Conservation (phyloP, 2,888 invertebrate species). For the Stramonita haemastoma region DNA sequence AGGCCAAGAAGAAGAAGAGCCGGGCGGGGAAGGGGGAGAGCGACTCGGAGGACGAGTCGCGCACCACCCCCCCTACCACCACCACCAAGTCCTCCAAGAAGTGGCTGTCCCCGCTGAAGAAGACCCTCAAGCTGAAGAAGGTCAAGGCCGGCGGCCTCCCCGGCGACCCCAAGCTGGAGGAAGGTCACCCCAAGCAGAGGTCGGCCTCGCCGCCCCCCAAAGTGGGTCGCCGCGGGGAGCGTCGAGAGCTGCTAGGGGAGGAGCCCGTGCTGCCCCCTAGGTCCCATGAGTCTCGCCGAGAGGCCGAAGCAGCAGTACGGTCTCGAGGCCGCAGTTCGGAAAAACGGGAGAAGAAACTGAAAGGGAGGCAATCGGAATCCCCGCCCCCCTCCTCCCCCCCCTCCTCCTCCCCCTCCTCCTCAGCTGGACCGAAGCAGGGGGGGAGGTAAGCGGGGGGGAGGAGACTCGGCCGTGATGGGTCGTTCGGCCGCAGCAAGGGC, state of each 20-base stretch:
- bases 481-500: constrained; percentile 6
- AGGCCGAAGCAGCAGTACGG: neutral
- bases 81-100: constrained; percentile 47
- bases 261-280: constrained; percentile 25
- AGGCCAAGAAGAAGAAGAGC: constrained; percentile 43
- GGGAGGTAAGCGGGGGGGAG: constrained; percentile 36
- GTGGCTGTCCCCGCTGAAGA: constrained; percentile 47
- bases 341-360: constrained; percentile 45
- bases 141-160: neutral
- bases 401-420: constrained; percentile 40
- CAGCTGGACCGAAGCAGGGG: constrained; percentile 43
- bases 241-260: constrained; percentile 26
- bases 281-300: neutral
- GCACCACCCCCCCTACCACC: neutral
- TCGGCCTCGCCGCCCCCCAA: constrained; percentile 36
- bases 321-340: constrained; percentile 29
- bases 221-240: neutral
- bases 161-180: constrained; percentile 28
- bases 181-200: constrained; percentile 42
- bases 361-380: constrained; percentile 47
- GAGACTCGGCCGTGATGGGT: neutral
- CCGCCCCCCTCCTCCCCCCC: constrained; percentile 42
- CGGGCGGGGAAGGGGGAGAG: constrained; percentile 26
- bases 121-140: constrained; percentile 48
- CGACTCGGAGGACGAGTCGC: neutral